A percentile compares a stretch with the other conserved stretches of the same genome.
These are phyloP conservation scores for Mythimna loreyi DNA, from an alignment of 2,888 invertebrate species.

Conservation along the genomic window DNA sequence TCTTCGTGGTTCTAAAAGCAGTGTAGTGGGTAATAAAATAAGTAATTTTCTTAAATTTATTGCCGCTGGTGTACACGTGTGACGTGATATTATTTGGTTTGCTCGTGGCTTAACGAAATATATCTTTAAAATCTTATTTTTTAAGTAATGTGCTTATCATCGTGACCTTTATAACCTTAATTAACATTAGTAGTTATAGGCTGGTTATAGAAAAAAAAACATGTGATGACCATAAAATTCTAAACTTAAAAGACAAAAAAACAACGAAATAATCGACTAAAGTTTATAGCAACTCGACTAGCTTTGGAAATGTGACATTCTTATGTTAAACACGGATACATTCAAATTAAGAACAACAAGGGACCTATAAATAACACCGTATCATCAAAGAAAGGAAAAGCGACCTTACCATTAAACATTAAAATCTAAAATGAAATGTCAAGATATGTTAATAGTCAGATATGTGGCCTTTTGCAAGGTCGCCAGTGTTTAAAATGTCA, in stretches of 20 bases:
- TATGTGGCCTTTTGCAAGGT: constrained; percentile 76
- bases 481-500: constrained; percentile 71
- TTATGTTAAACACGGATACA: constrained; percentile 24
- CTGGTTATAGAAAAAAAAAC: not conserved
- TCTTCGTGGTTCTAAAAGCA: not conserved
- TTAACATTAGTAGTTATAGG: not conserved
- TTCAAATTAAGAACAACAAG: not conserved
- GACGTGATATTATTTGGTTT: no score
- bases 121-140: not conserved
- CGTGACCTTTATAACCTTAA: not conserved
- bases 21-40: not conserved
- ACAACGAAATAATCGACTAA: not conserved
- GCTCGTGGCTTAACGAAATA: no score
- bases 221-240: not conserved
- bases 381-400: constrained; percentile 41
- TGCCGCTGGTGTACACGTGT: not conserved
- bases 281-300: constrained; percentile 17
- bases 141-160: not conserved
- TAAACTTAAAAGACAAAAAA: constrained; percentile 1
- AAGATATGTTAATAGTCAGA: constrained; percentile 60
- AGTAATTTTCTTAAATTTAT: not conserved
- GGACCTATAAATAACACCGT: constrained; percentile 1
- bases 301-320: constrained; percentile 24
- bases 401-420: constrained; percentile 33
- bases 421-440: constrained; percentile 57